Percentiles rank a stretch among this genome's conserved stretches.
Conservation (phyloP, 2,888 invertebrate genomes). For the Leptinotarsa peninsularis region DNA sequence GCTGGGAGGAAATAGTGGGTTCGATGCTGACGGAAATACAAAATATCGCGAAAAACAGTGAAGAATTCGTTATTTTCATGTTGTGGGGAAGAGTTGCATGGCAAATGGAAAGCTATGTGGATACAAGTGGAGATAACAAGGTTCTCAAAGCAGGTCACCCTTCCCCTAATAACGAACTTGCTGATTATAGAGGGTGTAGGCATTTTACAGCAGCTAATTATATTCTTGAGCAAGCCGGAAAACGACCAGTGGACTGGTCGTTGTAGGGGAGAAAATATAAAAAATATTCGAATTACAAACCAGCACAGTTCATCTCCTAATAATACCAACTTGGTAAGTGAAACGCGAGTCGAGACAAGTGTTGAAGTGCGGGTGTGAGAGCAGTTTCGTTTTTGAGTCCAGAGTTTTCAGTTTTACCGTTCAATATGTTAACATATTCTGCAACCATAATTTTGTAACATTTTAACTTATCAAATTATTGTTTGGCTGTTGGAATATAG, state of each 20-base stretch:
- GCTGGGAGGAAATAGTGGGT: conserved; percentile 17
- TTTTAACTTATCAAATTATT: too few species aligned
- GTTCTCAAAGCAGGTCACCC: conserved; percentile 14
- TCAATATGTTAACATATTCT: too few species aligned
- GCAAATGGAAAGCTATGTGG: neutral
- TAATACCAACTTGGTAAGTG: too few species aligned
- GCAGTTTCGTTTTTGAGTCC: too few species aligned
- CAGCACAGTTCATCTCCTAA: too few species aligned
- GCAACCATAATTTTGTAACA: too few species aligned
- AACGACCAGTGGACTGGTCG: conserved; percentile 3
- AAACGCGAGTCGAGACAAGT: too few species aligned
- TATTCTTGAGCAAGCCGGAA: neutral
- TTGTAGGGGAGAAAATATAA: neutral
- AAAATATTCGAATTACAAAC: too few species aligned
- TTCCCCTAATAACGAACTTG: neutral
- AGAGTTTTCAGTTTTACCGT: too few species aligned
- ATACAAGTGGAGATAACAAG: neutral
- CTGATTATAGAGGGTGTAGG: neutral
- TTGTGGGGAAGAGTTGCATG: conserved; percentile 17
- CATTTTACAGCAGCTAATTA: conserved; percentile 17
- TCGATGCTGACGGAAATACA: conserved; percentile 3
- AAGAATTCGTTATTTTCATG: conserved; percentile 10
- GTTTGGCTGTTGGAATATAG: too few species aligned
- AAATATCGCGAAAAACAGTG: neutral
- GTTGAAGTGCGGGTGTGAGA: too few species aligned